Percentiles rank a stretch among this genome's conserved stretches.
These are phyloP conservation scores for Phyllostomus hastatus DNA, from an alignment of 2,113 vertebrate species.

Conservation along the genomic window DNA sequence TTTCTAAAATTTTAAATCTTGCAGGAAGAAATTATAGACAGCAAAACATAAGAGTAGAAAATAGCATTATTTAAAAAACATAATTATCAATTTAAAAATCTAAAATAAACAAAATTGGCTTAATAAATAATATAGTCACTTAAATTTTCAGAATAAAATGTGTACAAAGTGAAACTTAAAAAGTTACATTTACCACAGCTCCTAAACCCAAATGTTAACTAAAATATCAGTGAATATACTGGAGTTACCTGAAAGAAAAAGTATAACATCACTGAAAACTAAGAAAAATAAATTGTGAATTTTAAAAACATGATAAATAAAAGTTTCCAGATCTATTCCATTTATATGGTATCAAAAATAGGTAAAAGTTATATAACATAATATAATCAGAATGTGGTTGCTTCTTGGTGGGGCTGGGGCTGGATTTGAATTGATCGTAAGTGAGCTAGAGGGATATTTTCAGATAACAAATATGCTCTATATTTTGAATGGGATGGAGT, in stretches of 20 bases:
- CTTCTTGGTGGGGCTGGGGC: neutral
- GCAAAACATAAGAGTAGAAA: neutral
- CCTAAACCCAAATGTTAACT: neutral
- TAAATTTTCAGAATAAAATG: neutral
- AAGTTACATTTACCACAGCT: neutral
- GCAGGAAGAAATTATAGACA: neutral
- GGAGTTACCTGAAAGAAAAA: neutral
- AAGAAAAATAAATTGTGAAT: neutral
- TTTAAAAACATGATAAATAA: neutral
- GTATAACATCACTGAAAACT: neutral
- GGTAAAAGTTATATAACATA: neutral
- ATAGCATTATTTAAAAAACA: neutral
- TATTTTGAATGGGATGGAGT: neutral
- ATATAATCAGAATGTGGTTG: neutral
- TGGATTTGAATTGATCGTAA: neutral
- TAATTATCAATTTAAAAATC: neutral
- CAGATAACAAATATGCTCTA: neutral
- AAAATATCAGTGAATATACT: neutral
- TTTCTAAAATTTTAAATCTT: neutral
- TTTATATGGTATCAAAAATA: neutral
- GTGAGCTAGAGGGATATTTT: neutral
- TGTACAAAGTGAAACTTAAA: neutral
- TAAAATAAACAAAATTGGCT: neutral
- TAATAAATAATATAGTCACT: neutral
- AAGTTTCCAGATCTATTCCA: neutral